Percentiles rank a stretch among this genome's conserved stretches.
Conservation (phyloP, 2,797 vertebrate species). For the Spinibarbus caldwelli region DNA sequence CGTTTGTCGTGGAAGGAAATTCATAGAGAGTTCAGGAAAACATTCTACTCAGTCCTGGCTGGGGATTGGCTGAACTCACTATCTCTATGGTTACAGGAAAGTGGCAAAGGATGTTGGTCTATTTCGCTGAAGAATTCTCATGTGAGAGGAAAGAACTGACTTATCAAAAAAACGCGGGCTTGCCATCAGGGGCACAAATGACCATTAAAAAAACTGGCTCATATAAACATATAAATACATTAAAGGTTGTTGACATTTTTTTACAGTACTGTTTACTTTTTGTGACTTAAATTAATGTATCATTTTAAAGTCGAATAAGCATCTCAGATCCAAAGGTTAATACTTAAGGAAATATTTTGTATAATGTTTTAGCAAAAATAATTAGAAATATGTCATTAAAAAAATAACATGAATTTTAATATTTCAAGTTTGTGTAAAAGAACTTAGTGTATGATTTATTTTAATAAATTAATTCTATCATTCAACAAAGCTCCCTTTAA, state of each 20-base stretch:
- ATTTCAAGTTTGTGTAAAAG: not conserved
- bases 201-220: not conserved
- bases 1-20: conserved; percentile 66
- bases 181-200: not conserved
- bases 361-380: not conserved
- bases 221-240: not conserved
- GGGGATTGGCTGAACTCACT: conserved; percentile 71
- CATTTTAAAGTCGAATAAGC: not conserved
- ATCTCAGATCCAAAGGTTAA: not conserved
- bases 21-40: conserved; percentile 72
- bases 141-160: conserved; percentile 8
- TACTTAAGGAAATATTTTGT: not conserved
- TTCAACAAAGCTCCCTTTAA: not conserved
- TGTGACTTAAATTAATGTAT: not conserved
- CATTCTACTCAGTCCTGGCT: conserved; percentile 38
- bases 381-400: not conserved
- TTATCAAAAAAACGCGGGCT: not conserved
- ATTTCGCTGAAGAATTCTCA: conserved; percentile 11
- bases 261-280: not conserved
- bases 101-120: conserved; percentile 67
- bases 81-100: conserved; percentile 81
- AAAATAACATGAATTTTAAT: not conserved
- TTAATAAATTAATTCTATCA: not conserved
- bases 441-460: not conserved
- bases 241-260: not conserved